A percentile compares a stretch with the other conserved stretches of the same genome.
phyloP scores from a whole-genome alignment of 2,797 vertebrate species.

The Enteromius mattozi region DNA sequence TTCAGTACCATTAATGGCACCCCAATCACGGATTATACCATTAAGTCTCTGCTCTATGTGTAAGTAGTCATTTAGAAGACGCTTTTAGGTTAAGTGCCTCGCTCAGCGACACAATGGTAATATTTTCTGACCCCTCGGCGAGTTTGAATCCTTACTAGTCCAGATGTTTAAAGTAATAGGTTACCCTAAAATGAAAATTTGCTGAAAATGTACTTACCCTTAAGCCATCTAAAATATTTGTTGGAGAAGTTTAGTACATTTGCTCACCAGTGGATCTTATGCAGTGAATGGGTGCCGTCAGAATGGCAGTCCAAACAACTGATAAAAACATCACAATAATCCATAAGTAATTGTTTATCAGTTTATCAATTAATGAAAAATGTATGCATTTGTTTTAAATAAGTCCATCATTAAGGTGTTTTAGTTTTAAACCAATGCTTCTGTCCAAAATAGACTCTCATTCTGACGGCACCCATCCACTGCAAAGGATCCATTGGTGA shows the following conservation, averaged over 20 bases:
- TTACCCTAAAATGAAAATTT: neutral
- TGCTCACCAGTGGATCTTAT: neutral
- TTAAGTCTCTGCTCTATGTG: constrained; percentile 19
- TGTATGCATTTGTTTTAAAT: neutral
- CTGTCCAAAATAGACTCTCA: neutral
- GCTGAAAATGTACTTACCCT: neutral
- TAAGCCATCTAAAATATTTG: neutral
- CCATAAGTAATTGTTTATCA: neutral
- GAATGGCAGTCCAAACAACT: neutral
- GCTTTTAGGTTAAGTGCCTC: constrained; percentile 25
- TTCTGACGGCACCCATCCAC: neutral
- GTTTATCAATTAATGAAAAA: neutral
- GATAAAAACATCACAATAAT: neutral
- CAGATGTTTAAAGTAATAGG: neutral
- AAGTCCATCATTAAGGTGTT: neutral
- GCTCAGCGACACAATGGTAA: neutral
- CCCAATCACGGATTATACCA: constrained; percentile 18
- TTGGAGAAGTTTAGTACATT: neutral
- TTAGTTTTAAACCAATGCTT: neutral
- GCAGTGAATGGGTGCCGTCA: neutral
- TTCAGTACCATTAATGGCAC: constrained; percentile 31
- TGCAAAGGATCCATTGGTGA: neutral
- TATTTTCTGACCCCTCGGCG: neutral
- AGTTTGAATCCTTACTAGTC: neutral
- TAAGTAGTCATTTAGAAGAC: constrained; percentile 17